Base-by-base conservation (phyloP, 2,888 invertebrate species). In the Noctua pronuba region DNA sequence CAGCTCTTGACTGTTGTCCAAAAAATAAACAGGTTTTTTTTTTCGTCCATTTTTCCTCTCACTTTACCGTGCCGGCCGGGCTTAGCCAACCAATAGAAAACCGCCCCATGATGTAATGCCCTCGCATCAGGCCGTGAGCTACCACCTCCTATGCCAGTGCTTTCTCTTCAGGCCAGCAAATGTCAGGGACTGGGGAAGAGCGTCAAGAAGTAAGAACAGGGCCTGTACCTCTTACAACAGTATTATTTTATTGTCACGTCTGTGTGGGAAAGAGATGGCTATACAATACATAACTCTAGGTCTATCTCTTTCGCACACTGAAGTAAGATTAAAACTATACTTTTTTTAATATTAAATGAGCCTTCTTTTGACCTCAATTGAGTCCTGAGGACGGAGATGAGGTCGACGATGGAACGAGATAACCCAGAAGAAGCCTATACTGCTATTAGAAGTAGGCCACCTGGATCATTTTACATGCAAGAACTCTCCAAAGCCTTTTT, bases 91-190 rank as follows among this genome's bases (percentile, higher is more conserved):
- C 44, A 49, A 64, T 52, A 18, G 28, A 52, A 70, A 46, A 52
- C 5, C 7, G 52, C 35, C 44, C 28, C 31, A 35, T 44, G 52
- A 46, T 16, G 10, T 73, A 52, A 52, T 67, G 10, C 1, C 58
- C 41, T 58, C 24, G n/a, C 4, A 44, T 46, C 46, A 18, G 46
- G 3, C 46, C 46, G 18, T 46, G 46, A 46, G 18, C 18, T 46
- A 46, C 46, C 46, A 46, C 46, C 46, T 46, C 46, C 46, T 46
- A 46, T 46, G 46, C 46, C 46, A 94, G 87, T 92, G 91, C 62
- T 92, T 92, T 77, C 94, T 90, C 91, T 93, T 94, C 91, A 91
- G 86, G 78, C 91, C 90, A 16, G 91, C 89, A 68, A 91, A 80
- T 80, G 91, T 78, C 89, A 89, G 87, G 78, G 89, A 90, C 95